These are phyloP conservation scores for Neoascia interrupta DNA, from an alignment of 2,888 invertebrate species.

Conservation along the genomic window DNA sequence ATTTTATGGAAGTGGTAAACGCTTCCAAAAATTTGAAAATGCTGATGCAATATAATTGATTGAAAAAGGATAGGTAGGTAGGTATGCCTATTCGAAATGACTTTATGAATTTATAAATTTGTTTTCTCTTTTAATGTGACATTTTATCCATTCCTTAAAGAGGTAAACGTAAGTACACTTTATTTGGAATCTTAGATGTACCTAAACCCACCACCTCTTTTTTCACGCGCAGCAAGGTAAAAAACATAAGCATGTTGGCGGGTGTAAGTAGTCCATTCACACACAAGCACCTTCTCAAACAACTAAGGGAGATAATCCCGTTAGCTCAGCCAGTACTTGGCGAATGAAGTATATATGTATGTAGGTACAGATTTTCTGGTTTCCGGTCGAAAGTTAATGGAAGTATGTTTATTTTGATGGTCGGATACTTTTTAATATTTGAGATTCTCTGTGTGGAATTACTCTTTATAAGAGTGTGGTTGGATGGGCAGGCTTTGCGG, in stretches of 20 bases:
- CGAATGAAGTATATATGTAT: not conserved
- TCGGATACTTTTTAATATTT: conserved; percentile 33
- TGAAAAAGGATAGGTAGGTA: too few relatives aligned
- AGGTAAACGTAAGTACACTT: too few relatives aligned
- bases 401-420: conserved; percentile 31
- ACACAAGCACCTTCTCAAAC: too few relatives aligned
- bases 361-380: not conserved
- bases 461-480: not conserved
- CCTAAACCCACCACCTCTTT: too few relatives aligned
- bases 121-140: too few relatives aligned
- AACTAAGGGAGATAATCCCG: conserved; percentile 1
- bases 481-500: not conserved
- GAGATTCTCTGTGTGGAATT: conserved; percentile 2
- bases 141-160: too few relatives aligned
- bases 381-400: conserved; percentile 24
- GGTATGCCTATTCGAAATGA: too few relatives aligned
- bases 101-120: too few relatives aligned
- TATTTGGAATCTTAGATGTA: too few relatives aligned
- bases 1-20: too few relatives aligned
- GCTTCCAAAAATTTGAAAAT: too few relatives aligned
- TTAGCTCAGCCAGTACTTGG: not conserved
- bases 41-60: too few relatives aligned
- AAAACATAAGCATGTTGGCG: not conserved
- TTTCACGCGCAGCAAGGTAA: conserved; percentile 18
- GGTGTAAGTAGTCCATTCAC: not conserved